Percentiles rank a stretch among this genome's conserved stretches.
These are phyloP conservation scores for Malthinus flaveolus DNA, from an alignment of 2,888 invertebrate genomes.

Conservation along the genomic window DNA sequence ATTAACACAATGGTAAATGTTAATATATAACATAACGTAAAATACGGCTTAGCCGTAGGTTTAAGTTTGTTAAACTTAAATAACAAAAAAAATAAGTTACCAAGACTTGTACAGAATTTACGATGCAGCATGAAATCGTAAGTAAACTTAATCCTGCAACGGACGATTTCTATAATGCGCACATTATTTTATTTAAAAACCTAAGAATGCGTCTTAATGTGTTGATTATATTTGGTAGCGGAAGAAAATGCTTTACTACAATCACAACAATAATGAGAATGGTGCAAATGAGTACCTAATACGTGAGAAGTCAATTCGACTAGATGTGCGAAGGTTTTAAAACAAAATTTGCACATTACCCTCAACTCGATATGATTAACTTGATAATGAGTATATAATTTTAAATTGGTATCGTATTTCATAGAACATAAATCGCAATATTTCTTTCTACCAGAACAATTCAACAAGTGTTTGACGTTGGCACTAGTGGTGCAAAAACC, in stretches of 20 bases:
- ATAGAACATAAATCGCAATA: conserved; percentile 1
- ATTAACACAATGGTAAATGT: too few species aligned
- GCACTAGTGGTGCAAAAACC: neutral
- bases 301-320: neutral
- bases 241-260: neutral
- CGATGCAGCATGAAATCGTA: too few species aligned
- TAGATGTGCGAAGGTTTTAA: neutral
- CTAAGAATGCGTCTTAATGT: neutral
- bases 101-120: too few species aligned
- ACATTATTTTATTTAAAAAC: too few species aligned
- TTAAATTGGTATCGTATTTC: conserved; percentile 1
- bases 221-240: neutral
- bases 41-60: too few species aligned
- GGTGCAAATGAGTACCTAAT: neutral
- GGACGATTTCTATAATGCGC: too few species aligned
- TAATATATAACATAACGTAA: too few species aligned
- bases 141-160: too few species aligned
- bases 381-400: conserved; percentile 4
- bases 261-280: conserved; percentile 3
- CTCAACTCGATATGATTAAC: neutral
- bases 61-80: too few species aligned
- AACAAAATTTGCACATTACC: conserved; percentile 13
- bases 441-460: neutral
- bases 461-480: too few species aligned
- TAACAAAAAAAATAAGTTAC: too few species aligned